phyloP scores from a whole-genome alignment of 2,888 invertebrate species.

The Acronicta alni region DNA sequence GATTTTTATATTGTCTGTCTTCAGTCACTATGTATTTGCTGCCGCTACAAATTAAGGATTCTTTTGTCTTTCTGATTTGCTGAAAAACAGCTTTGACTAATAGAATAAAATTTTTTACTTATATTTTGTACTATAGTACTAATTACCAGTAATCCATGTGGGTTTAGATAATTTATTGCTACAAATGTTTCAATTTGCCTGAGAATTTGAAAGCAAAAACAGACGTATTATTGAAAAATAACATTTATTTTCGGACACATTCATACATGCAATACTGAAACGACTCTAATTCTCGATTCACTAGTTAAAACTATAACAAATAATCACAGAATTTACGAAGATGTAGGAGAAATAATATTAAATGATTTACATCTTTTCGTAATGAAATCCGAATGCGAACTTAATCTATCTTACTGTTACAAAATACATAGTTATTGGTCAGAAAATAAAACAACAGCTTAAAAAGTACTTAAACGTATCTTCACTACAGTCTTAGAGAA shows the following conservation, averaged over 20 bases:
- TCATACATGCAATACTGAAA: constrained; percentile 86
- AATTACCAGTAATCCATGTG: too few species aligned
- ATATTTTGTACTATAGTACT: too few species aligned
- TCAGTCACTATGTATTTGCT: too few species aligned
- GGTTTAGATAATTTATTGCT: too few species aligned
- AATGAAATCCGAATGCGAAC: constrained; percentile 78
- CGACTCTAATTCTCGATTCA: constrained; percentile 77
- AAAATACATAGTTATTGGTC: constrained; percentile 85
- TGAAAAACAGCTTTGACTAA: too few species aligned
- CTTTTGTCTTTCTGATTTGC: too few species aligned
- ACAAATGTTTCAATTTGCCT: too few species aligned
- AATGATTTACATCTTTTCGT: constrained; percentile 77
- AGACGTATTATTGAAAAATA: constrained; percentile 75
- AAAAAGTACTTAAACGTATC: constrained; percentile 77
- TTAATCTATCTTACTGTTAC: constrained; percentile 81
- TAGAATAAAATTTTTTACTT: too few species aligned
- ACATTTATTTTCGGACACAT: constrained; percentile 86
- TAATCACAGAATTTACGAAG: constrained; percentile 86
- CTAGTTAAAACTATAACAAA: constrained; percentile 83
- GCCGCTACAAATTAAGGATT: too few species aligned
- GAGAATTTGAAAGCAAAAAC: neutral
- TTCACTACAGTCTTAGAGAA: constrained; percentile 80
- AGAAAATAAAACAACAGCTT: constrained; percentile 82
- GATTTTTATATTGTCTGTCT: too few species aligned
- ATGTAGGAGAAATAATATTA: constrained; percentile 80